Percentiles rank a stretch among this genome's conserved stretches.
phyloP scores from a whole-genome alignment of 64 coral and sea anemone species.

The Montipora foliosa region DNA sequence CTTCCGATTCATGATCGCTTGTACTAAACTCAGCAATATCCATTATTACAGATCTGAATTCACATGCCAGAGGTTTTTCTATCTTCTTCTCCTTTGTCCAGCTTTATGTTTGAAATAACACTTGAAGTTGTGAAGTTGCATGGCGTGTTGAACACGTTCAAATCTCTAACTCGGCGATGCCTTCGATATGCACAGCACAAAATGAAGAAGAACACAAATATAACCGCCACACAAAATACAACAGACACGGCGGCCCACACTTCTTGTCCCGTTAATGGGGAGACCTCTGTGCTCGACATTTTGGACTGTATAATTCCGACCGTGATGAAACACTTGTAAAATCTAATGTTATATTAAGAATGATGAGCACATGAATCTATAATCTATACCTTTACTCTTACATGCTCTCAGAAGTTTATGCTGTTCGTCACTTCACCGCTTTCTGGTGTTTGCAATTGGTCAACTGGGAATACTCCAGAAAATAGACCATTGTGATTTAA shows the following conservation, averaged over 20 bases:
- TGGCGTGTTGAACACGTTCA: constrained; percentile 34
- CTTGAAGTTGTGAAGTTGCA: background rate
- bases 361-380: background rate
- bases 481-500: background rate
- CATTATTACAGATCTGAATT: background rate
- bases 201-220: constrained; percentile 89
- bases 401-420: too few relatives aligned
- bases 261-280: constrained; percentile 64
- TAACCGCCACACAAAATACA: constrained; percentile 87
- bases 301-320: background rate
- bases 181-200: constrained; percentile 91
- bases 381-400: too few relatives aligned
- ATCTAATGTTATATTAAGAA: background rate
- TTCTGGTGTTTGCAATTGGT: background rate
- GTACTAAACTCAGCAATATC: background rate
- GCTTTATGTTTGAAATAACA: constrained; percentile 15
- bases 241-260: constrained; percentile 90
- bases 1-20: too few relatives aligned
- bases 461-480: background rate
- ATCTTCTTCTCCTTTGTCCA: background rate
- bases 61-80: background rate
- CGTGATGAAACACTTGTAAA: background rate
- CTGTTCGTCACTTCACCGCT: background rate
- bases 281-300: constrained; percentile 54
- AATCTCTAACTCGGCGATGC: constrained; percentile 79